Evolutionary conservation across 2,888 invertebrate species (phyloP).

Genomic region (Phrixothrix hirtus): DNA sequence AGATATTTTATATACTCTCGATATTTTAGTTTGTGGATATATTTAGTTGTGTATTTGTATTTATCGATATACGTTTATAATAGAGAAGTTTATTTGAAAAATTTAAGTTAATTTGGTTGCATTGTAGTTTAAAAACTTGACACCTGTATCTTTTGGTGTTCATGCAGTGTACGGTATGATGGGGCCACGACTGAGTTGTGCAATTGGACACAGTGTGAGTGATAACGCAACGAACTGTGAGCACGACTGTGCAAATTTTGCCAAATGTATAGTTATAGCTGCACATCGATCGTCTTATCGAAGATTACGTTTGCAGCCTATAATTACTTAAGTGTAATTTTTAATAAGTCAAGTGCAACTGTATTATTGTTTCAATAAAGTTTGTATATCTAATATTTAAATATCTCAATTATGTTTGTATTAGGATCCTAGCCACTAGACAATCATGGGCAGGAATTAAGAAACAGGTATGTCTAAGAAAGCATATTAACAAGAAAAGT

Average conservation of each 20-base stretch:
- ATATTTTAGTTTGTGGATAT: too few species aligned
- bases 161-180: constrained; percentile 20
- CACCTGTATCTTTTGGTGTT: constrained; percentile 31
- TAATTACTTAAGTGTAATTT: constrained; percentile 28
- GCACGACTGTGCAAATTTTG: constrained; percentile 35
- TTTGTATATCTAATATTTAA: constrained; percentile 40
- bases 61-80: too few species aligned
- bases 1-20: neutral
- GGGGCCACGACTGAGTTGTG: constrained; percentile 36
- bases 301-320: constrained; percentile 23
- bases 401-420: neutral
- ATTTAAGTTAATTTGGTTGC: constrained; percentile 5
- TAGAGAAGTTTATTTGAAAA: too few species aligned
- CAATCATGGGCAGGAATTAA: neutral
- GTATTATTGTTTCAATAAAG: constrained; percentile 46
- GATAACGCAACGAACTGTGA: constrained; percentile 32
- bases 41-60: too few species aligned
- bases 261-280: constrained; percentile 36
- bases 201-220: constrained; percentile 38
- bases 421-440: neutral
- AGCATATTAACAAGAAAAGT: too few species aligned
- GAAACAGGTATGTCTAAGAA: too few species aligned
- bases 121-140: constrained; percentile 20
- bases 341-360: constrained; percentile 40
- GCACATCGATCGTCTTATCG: constrained; percentile 18